These are phyloP conservation scores for Dermatophagoides farinae DNA, from an alignment of 1,140 invertebrate species.

Conservation along the genomic window DNA sequence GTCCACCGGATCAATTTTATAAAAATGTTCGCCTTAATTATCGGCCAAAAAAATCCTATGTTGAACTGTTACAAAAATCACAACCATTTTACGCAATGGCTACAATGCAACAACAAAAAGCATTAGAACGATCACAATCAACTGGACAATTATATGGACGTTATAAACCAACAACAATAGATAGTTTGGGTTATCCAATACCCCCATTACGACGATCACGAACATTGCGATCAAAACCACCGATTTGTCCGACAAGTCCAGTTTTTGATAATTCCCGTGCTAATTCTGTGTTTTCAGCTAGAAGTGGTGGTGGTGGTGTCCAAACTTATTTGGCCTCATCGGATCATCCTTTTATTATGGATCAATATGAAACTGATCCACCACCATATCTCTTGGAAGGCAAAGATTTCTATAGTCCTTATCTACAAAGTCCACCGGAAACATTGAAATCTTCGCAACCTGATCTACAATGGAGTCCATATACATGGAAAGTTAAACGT, in stretches of 20 bases:
- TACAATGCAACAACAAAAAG: neutral
- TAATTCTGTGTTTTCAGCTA: no score
- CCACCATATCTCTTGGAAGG: neutral
- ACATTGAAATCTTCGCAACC: neutral
- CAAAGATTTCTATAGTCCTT: neutral
- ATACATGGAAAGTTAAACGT: conserved; percentile 10
- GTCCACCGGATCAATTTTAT: conserved; percentile 2
- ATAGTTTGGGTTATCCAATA: neutral
- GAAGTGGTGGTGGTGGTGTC: no score
- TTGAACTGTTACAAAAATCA: neutral
- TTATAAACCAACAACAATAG: neutral
- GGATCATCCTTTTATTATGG: no score
- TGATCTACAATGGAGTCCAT: conserved; percentile 9
- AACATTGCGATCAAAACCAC: neutral
- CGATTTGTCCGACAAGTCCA: neutral
- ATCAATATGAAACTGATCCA: neutral
- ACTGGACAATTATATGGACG: neutral
- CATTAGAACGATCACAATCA: neutral
- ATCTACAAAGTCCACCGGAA: neutral
- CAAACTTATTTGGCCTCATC: no score
- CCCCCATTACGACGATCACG: neutral
- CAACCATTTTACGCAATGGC: conserved; percentile 1
- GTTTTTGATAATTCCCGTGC: neutral
- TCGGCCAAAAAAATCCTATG: neutral
- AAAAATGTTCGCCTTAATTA: conserved; percentile 2